Evolutionary conservation across 2,888 invertebrate genomes (phyloP).

Genomic region (Iphiclides podalirius): DNA sequence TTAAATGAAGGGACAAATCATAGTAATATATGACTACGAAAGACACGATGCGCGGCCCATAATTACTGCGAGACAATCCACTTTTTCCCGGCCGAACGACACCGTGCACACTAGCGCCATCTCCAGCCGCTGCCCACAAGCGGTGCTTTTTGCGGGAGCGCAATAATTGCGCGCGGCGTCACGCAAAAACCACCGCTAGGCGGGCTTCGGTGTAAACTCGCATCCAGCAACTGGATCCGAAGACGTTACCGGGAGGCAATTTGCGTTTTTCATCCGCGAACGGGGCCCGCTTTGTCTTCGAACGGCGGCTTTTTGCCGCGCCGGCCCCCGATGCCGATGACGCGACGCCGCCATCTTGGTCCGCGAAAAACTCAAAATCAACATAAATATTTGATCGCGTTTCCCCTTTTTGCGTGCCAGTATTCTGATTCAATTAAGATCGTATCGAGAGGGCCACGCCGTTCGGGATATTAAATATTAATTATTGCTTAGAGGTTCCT

Average conservation of each 20-base stretch:
- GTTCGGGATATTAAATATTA: too few species aligned
- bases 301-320: slow-evolving; percentile 41
- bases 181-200: slow-evolving; percentile 38
- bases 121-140: too few species aligned
- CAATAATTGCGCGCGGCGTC: slow-evolving; percentile 34
- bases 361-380: slow-evolving; percentile 26
- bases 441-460: background rate
- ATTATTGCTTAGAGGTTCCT: too few species aligned
- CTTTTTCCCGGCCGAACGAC: too few species aligned
- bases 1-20: too few species aligned
- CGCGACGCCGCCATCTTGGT: slow-evolving; percentile 38
- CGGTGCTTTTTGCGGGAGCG: slow-evolving; percentile 27
- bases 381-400: slow-evolving; percentile 9
- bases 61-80: too few species aligned
- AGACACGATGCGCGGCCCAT: too few species aligned
- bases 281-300: slow-evolving; percentile 61
- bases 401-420: background rate
- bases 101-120: too few species aligned
- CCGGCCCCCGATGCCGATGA: too few species aligned
- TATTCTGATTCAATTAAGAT: slow-evolving; percentile 7
- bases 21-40: too few species aligned
- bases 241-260: slow-evolving; percentile 58
- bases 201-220: slow-evolving; percentile 53
- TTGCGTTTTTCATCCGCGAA: slow-evolving; percentile 65
- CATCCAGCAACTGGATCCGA: slow-evolving; percentile 63